These are phyloP conservation scores for Hexactinellida sp. DNA, from an alignment of 37 sponge, comb jelly and placozoan genomes.

Conservation along the genomic window DNA sequence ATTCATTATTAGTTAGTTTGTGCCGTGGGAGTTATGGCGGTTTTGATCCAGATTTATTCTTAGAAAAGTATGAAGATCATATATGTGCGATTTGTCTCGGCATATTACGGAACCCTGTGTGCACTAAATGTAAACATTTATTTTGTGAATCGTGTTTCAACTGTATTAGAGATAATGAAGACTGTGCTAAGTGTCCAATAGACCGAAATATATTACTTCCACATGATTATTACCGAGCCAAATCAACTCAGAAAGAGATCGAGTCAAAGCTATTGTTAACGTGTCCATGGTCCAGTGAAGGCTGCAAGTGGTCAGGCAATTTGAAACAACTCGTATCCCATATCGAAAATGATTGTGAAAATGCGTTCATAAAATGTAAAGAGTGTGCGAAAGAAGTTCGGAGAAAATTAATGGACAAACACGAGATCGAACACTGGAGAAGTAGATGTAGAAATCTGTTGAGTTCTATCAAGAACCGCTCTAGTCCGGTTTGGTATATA, in stretches of 20 bases:
- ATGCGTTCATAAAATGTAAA: neutral
- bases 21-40: slow-evolving; percentile 13
- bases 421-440: slow-evolving; percentile 15
- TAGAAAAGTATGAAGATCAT: slow-evolving; percentile 14
- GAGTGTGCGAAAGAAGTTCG: neutral
- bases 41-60: neutral
- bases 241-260: neutral
- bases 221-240: neutral
- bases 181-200: slow-evolving; percentile 8
- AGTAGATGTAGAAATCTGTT: slow-evolving; percentile 6
- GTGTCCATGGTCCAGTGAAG: slow-evolving; percentile 1
- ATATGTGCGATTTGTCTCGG: slow-evolving; percentile 1
- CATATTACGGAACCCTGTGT: neutral
- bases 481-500: neutral
- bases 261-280: neutral
- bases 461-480: neutral
- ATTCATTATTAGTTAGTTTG: neutral
- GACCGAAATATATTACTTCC: neutral
- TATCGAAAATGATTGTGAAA: neutral
- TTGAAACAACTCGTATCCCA: neutral
- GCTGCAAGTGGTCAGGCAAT: neutral
- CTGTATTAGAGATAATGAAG: neutral
- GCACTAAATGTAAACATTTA: neutral
- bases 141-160: neutral
- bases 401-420: slow-evolving; percentile 10